phyloP scores from a whole-genome alignment of 2,113 vertebrate genomes.

The human region GRCh38 chr3:64452501-64453000 shows the following conservation, averaged over 20 bases:
- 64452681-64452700: background rate
- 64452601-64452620: constrained; percentile 26
- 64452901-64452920: constrained; percentile 34
- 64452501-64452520: background rate
- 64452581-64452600: background rate
- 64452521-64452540: background rate
- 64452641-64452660: background rate
- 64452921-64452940: background rate
- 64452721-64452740: background rate
- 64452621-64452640: background rate
- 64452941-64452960: background rate
- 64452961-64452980: background rate
- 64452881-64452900: background rate
- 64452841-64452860: constrained; percentile 11
- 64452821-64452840: constrained; percentile 28
- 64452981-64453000: background rate
- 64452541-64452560: background rate
- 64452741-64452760: constrained; percentile 45
- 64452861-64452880: constrained; percentile 23
- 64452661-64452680: background rate
- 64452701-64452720: background rate
- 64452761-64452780: background rate
- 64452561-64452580: background rate
- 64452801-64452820: background rate
- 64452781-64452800: background rate